A percentile compares a stretch with the other conserved stretches of the same genome.
Evolutionary conservation across 2,888 invertebrate species (phyloP).

Genomic region (Cynaeus angustus): DNA sequence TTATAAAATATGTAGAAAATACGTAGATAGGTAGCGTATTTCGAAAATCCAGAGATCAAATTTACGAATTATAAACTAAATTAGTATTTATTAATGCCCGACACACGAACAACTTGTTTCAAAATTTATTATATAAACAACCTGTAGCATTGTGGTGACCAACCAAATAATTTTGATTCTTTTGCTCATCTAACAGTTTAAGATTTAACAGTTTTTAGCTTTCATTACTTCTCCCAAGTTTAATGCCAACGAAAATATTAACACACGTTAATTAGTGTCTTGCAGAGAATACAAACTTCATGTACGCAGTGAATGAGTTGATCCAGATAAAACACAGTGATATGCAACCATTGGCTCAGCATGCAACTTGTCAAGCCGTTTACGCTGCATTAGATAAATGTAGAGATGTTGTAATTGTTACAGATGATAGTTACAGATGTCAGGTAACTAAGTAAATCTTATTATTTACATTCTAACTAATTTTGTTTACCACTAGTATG

Average conservation of each 20-base stretch:
- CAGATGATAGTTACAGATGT: slow-evolving; percentile 88
- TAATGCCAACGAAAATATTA: neutral
- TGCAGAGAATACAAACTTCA: slow-evolving; percentile 78
- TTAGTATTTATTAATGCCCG: too few relatives aligned
- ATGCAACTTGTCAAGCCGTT: slow-evolving; percentile 86
- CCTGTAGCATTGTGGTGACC: too few relatives aligned
- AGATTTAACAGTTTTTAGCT: too few relatives aligned
- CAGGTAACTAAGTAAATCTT: slow-evolving; percentile 74
- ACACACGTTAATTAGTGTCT: slow-evolving; percentile 74
- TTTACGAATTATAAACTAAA: too few relatives aligned
- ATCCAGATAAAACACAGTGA: slow-evolving; percentile 87
- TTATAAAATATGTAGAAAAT: too few relatives aligned
- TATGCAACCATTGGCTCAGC: slow-evolving; percentile 83
- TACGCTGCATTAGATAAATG: slow-evolving; percentile 91
- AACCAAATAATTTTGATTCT: slow-evolving; percentile 1
- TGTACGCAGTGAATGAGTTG: slow-evolving; percentile 81
- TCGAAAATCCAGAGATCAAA: too few relatives aligned
- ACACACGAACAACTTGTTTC: too few relatives aligned
- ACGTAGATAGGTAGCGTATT: too few relatives aligned
- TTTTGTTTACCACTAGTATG: slow-evolving; percentile 77
- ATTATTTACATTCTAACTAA: neutral
- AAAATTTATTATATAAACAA: too few relatives aligned
- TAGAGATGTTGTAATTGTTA: slow-evolving; percentile 90
- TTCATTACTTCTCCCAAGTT: too few relatives aligned
- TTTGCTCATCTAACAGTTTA: neutral